Evolutionary conservation across 2,888 invertebrate genomes (phyloP).

Genomic region (Amphipyra berbera): DNA sequence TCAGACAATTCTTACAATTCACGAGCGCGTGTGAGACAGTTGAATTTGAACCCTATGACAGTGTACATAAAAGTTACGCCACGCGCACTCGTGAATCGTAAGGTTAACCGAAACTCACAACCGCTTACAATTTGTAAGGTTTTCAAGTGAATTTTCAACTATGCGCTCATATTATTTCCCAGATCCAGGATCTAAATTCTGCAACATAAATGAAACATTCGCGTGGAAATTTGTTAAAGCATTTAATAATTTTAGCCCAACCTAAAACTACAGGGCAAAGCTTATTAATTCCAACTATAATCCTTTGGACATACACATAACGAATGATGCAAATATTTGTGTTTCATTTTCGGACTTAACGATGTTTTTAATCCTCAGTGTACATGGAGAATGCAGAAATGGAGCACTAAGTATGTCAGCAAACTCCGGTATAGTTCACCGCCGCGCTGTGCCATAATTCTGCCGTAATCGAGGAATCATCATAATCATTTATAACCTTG

Average conservation of each 20-base stretch:
- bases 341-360: constrained; percentile 81
- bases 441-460: too few species aligned
- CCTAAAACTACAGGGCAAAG: constrained; percentile 60
- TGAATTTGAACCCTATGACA: too few species aligned
- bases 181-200: not conserved
- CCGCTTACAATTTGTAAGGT: not conserved
- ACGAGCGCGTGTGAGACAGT: too few species aligned
- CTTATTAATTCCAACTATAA: constrained; percentile 69
- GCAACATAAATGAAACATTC: constrained; percentile 13
- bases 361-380: constrained; percentile 80
- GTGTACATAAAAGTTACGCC: too few species aligned
- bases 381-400: constrained; percentile 25
- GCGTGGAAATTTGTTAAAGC: constrained; percentile 16
- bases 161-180: too few species aligned
- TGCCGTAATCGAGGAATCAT: too few species aligned
- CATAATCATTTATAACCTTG: too few species aligned
- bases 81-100: too few species aligned
- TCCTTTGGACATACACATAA: constrained; percentile 63
- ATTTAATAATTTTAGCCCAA: constrained; percentile 26
- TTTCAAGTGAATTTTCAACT: not conserved
- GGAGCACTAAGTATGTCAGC: constrained; percentile 1
- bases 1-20: too few species aligned
- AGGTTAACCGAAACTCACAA: too few species aligned
- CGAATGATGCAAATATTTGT: constrained; percentile 78
- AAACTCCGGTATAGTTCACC: too few species aligned